Base-by-base conservation (phyloP, 35 echinoderm and acorn worm genomes). In the Hemicentrotus pulcherrimus region DNA sequence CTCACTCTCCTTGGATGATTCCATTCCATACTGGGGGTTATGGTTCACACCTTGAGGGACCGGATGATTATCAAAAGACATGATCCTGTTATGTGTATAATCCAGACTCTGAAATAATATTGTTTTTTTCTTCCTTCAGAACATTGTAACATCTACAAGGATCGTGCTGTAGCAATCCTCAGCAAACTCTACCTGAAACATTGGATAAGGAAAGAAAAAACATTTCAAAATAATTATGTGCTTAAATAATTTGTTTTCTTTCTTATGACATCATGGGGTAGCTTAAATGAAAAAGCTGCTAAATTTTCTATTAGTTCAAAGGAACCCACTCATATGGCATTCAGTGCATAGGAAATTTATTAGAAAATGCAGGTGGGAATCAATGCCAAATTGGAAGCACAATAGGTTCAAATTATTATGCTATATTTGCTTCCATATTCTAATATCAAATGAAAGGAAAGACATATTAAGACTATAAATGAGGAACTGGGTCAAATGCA, bases 11-110 rank as follows among this genome's bases (percentile, higher is more conserved):
- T 8, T 32, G 47, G 91, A 46, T 58, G 32, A 33, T 46, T 58
- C 47, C 91, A 93, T 93, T 93, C 91, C 48, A 48, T 93, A 31
- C 30, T 93, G 91, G 47, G 91, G 2, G 48, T 90, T 28, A 30
- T 85, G 12, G 6, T 58, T 31, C 30, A 58, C 13, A 9, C 91
- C 91, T 58, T 93, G 45, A 31, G 91, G 91, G 48, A 47, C 46
- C 4, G 16, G 10, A 0, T 24, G 32, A 22, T 33, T 90, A 2
- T 41, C 45, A 41, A 4, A 22, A 90, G 88, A 47, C 32, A 45
- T 32, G 50, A 55, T 59, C 12, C 5, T 90, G 13, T 6, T 45
- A 9, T 16, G 9, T 90, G 88, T 33, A 33, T 33, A 90, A 45
- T 45, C 46, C 65, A 7, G 2, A n/a, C 4, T n/a, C 28, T 78